phyloP scores from a whole-genome alignment of 2,113 vertebrate species.

The Apus apus region DNA sequence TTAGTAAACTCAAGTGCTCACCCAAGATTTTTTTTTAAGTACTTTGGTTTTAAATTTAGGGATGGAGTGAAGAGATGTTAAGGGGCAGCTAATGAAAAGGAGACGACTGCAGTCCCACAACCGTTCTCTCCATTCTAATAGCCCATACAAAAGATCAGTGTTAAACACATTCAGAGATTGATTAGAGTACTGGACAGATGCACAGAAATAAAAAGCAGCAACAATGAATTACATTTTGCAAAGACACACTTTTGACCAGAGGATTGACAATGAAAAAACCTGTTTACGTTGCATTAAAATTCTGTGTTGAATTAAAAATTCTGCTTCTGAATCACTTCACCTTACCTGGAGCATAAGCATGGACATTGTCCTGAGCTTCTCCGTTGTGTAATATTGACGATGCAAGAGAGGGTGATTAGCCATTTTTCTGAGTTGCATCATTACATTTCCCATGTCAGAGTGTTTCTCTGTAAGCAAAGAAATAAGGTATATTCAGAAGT shows the following conservation, averaged over 20 bases:
- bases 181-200: background rate
- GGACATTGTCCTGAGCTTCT: slow-evolving; percentile 91
- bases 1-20: background rate
- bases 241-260: background rate
- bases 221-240: background rate
- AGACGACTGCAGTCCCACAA: background rate
- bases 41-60: background rate
- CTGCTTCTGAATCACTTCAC: background rate
- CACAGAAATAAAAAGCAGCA: slow-evolving; percentile 22
- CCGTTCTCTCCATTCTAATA: background rate
- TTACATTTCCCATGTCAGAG: slow-evolving; percentile 87
- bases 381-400: slow-evolving; percentile 90
- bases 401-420: slow-evolving; percentile 96
- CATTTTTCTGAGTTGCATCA: slow-evolving; percentile 99
- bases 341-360: slow-evolving; percentile 93
- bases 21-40: background rate
- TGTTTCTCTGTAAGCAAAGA: slow-evolving; percentile 81
- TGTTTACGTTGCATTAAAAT: background rate
- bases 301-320: background rate
- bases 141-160: background rate
- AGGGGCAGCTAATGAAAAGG: background rate
- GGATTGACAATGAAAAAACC: background rate
- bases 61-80: background rate
- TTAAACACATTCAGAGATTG: background rate
- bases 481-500: background rate